phyloP scores from a whole-genome alignment of 2,888 invertebrate genomes.

The Melanotus villosus region DNA sequence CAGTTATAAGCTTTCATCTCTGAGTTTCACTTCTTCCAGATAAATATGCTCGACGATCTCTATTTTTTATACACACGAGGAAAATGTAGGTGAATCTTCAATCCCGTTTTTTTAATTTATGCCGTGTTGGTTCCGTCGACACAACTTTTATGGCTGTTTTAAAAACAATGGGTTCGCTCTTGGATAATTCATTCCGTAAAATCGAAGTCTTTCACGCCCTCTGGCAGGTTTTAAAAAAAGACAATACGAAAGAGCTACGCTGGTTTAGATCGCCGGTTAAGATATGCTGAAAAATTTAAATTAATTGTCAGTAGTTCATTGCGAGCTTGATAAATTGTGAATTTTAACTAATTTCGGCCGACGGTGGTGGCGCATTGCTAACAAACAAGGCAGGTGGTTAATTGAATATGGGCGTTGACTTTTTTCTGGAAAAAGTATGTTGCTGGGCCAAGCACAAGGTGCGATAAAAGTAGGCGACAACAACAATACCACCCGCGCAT shows the following conservation, averaged over 20 bases:
- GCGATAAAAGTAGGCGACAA: conserved; percentile 49
- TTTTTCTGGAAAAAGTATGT: conserved; percentile 47
- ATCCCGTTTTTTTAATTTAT: conserved; percentile 4
- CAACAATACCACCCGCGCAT: conserved; percentile 50
- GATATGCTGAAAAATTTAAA: conserved; percentile 52
- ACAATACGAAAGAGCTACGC: background rate
- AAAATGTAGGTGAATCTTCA: conserved; percentile 13
- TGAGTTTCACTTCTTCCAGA: background rate
- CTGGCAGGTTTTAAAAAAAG: conserved; percentile 21
- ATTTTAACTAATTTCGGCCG: conserved; percentile 51
- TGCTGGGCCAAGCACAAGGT: conserved; percentile 34
- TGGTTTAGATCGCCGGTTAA: conserved; percentile 29
- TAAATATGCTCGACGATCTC: background rate
- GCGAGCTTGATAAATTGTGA: conserved; percentile 49
- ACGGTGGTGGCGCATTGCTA: conserved; percentile 37
- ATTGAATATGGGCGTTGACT: conserved; percentile 55
- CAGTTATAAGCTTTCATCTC: conserved; percentile 1
- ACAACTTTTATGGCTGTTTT: conserved; percentile 3
- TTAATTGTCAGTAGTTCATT: conserved; percentile 53
- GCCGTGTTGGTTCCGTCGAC: background rate
- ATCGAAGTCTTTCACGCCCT: conserved; percentile 33
- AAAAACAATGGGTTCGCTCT: conserved; percentile 10
- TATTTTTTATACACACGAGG: background rate
- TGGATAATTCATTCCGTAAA: conserved; percentile 14
- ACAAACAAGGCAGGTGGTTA: conserved; percentile 56